These are phyloP conservation scores for Tipula helvola DNA, from an alignment of 2,888 invertebrate genomes.

Conservation along the genomic window DNA sequence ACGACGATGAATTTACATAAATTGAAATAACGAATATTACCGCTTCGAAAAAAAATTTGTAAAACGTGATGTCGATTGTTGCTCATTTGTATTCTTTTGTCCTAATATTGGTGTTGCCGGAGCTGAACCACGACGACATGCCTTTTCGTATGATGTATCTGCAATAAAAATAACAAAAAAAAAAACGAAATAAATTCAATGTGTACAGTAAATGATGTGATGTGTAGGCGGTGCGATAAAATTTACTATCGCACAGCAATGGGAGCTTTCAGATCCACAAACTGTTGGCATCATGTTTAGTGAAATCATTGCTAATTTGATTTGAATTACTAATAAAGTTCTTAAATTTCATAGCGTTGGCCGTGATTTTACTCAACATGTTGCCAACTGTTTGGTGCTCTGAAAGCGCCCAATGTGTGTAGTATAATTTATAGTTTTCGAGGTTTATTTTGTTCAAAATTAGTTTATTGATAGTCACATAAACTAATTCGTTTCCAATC, in stretches of 20 bases:
- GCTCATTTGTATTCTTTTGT: slow-evolving; percentile 39
- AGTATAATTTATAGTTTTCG: not conserved
- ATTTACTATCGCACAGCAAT: not conserved
- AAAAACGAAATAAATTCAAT: not conserved
- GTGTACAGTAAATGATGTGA: not conserved
- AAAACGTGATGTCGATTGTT: slow-evolving; percentile 67
- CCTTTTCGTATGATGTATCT: slow-evolving; percentile 89
- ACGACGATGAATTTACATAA: not conserved
- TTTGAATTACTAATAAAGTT: too few relatives aligned
- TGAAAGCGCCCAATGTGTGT: too few relatives aligned
- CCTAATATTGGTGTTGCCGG: slow-evolving; percentile 74
- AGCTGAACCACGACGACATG: slow-evolving; percentile 71
- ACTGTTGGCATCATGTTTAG: too few relatives aligned
- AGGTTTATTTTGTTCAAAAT: not conserved
- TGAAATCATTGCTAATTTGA: too few relatives aligned
- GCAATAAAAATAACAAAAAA: slow-evolving; percentile 28
- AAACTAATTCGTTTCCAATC: not conserved
- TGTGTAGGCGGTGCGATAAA: not conserved
- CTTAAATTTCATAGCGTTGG: too few relatives aligned
- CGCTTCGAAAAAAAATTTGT: slow-evolving; percentile 52
- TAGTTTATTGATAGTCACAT: not conserved
- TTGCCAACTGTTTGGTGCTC: too few relatives aligned
- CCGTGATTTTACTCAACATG: too few relatives aligned
- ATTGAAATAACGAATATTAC: slow-evolving; percentile 21
- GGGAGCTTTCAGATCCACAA: too few relatives aligned